Base-by-base conservation (phyloP, 2,888 invertebrate species). In the Pammene aurita region DNA sequence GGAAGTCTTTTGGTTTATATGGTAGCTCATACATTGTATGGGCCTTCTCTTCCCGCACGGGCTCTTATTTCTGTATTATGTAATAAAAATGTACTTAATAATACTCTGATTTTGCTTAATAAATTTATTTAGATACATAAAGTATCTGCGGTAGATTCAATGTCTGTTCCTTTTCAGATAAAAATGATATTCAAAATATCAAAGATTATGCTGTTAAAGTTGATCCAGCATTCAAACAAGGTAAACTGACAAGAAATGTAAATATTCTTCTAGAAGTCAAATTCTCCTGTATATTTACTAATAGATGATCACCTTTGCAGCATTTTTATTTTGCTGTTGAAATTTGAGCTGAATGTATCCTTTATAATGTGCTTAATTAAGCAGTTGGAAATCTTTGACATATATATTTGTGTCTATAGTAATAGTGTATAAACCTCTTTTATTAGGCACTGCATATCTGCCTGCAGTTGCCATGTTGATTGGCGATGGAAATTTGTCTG, bases 161-260 rank as follows among this genome's bases (percentile, higher is more conserved):
- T 38, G 38, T 9, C 38, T 38, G 7, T 46, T 67, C 5, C 42
- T 71, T 82, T 84, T 66, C 82, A 91, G 91, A 69, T 69, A 78
- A 80, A 72, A 77, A 80, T 67, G 80, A 86, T 44, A 85, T 90
- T 55, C 63, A 74, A 60, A 66, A 81, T n/a, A 87, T 90, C 57
- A 82, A 90, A 71, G 77, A 81, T 34, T 75, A 77, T 72, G 87
- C 89, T 38, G 77, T 85, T 10, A 72, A 72, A 70, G 66, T 61
- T 13, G 80, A 90, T 70, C 79, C 83, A 56, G 69, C 72, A 44
- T 89, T 90, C 58, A 85, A 80, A 72, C 88, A 72, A 88, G 90
- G 91, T 92, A 87, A 71, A 54, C 1, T 61, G 34, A 9, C 55
- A 38, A 50, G 13, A 35, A 35, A 35, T 16, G 13, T 11, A 61